These are phyloP conservation scores for Drosophila trichaetosa DNA, from an alignment of 2,888 invertebrate species.

Conservation along the genomic window DNA sequence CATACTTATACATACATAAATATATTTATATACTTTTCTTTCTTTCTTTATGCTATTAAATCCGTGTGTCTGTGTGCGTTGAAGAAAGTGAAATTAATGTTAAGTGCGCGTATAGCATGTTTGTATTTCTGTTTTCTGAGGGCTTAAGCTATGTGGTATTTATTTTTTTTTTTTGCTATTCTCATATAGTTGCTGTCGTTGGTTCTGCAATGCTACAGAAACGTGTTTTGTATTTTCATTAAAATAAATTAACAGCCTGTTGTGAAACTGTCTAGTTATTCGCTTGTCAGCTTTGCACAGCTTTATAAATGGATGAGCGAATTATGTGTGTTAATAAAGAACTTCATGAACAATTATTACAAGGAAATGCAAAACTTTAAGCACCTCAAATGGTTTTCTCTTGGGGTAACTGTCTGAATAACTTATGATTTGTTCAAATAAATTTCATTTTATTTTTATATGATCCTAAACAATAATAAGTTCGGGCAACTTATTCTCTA, in stretches of 20 bases:
- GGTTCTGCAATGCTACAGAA: slow-evolving; percentile 33
- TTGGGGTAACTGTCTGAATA: background rate
- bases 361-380: background rate
- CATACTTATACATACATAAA: slow-evolving; percentile 38
- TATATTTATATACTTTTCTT: slow-evolving; percentile 21
- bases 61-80: slow-evolving; percentile 29
- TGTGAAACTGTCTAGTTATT: slow-evolving; percentile 30
- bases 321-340: background rate
- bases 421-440: background rate
- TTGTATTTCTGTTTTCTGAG: slow-evolving; percentile 42
- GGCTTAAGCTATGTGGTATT: slow-evolving; percentile 20
- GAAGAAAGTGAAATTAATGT: slow-evolving; percentile 80
- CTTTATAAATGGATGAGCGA: background rate
- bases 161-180: slow-evolving; percentile 1
- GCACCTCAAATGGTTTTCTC: background rate
- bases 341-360: background rate
- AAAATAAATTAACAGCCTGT: slow-evolving; percentile 59
- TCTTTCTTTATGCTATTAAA: slow-evolving; percentile 25
- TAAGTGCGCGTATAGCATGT: slow-evolving; percentile 64
- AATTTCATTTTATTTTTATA: background rate
- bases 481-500: background rate
- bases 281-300: slow-evolving; percentile 1
- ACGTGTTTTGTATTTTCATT: slow-evolving; percentile 60
- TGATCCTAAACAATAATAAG: background rate
- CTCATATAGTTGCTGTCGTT: slow-evolving; percentile 1